Evolutionary conservation across 2,888 invertebrate genomes (phyloP).

Genomic region (Acanthosepion esculentum): DNA sequence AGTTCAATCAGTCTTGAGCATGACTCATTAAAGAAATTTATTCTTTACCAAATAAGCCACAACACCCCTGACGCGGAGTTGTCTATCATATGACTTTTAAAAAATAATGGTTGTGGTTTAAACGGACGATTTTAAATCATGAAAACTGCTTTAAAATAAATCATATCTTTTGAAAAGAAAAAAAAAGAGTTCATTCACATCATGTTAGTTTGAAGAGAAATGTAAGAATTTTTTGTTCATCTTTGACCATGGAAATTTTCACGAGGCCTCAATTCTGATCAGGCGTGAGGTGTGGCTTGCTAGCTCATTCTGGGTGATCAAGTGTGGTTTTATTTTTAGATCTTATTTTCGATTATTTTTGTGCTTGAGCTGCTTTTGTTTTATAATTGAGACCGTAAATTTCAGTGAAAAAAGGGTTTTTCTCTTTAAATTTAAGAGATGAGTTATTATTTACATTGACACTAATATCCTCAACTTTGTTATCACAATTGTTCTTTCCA

Average conservation of each 20-base stretch:
- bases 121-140: neutral
- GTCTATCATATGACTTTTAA: neutral
- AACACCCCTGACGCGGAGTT: neutral
- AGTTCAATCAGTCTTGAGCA: neutral
- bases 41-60: neutral
- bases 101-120: neutral
- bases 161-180: neutral
- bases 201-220: neutral
- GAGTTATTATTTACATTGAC: no score
- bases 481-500: no score
- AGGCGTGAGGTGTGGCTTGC: neutral
- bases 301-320: neutral
- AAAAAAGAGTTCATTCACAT: neutral
- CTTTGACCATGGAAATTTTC: neutral
- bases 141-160: neutral
- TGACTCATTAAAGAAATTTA: neutral
- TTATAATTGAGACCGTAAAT: neutral
- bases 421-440: neutral
- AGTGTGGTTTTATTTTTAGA: neutral
- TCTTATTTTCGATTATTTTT: neutral
- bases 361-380: neutral
- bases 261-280: neutral
- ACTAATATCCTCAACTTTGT: no score
- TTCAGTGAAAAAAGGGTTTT: neutral
- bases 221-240: neutral